Percentiles rank a stretch among this genome's conserved stretches.
Conservation (phyloP, 2,113 vertebrate genomes). For the Suricata suricatta region DNA sequence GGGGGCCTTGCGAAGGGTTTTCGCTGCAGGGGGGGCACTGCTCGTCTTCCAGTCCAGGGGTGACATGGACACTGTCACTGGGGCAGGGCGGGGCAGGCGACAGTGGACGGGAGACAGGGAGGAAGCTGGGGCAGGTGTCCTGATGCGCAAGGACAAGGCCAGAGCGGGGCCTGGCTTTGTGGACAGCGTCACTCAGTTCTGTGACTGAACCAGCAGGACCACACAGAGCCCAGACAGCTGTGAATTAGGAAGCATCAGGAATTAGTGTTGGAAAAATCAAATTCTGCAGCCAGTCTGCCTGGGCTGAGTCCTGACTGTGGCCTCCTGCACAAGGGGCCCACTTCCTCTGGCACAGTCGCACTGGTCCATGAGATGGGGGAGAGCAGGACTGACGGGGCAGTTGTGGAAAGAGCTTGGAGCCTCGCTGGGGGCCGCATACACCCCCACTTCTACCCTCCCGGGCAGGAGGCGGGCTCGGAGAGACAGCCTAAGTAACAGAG, state of each 20-base stretch:
- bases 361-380: not conserved
- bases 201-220: not conserved
- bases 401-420: not conserved
- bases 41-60: not conserved
- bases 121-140: not conserved
- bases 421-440: accelerated
- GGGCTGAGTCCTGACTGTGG: not conserved
- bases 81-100: no score
- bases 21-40: not conserved
- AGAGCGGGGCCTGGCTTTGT: not conserved
- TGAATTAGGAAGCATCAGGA: not conserved
- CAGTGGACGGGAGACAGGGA: not conserved
- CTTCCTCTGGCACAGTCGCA: not conserved
- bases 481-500: not conserved
- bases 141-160: not conserved
- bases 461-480: not conserved
- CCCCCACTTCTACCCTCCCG: not conserved
- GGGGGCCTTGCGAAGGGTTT: not conserved
- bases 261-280: not conserved
- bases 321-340: accelerated
- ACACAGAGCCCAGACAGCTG: not conserved
- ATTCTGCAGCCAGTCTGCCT: not conserved
- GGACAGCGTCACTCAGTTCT: not conserved
- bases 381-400: not conserved
- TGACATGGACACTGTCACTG: not conserved